A percentile compares a stretch with the other conserved stretches of the same genome.
Evolutionary conservation across 2,888 invertebrate species (phyloP).

Genomic region (Proisotoma minuta): DNA sequence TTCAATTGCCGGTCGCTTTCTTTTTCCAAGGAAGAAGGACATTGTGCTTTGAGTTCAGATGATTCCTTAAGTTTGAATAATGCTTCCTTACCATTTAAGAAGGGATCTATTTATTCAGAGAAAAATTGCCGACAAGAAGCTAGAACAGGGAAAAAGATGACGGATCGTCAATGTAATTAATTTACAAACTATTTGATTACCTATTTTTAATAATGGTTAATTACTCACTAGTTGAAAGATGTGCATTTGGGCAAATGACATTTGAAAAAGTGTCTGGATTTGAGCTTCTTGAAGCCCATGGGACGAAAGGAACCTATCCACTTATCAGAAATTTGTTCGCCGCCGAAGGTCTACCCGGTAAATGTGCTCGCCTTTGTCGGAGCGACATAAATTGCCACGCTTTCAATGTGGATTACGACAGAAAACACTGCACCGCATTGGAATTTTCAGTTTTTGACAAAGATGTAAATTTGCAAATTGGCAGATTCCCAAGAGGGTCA

Average conservation of each 20-base stretch:
- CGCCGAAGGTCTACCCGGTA: slow-evolving; percentile 50
- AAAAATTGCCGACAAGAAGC: slow-evolving; percentile 50
- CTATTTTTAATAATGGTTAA: background rate
- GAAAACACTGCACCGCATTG: slow-evolving; percentile 51
- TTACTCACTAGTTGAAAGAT: slow-evolving; percentile 47
- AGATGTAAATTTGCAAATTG: slow-evolving; percentile 49
- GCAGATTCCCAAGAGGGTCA: slow-evolving; percentile 49
- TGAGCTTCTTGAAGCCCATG: slow-evolving; percentile 49
- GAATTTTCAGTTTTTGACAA: slow-evolving; percentile 48
- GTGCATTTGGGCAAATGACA: slow-evolving; percentile 49
- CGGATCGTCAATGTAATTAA: slow-evolving; percentile 45
- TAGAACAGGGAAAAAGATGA: slow-evolving; percentile 42
- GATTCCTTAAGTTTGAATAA: slow-evolving; percentile 51
- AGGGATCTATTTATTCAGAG: slow-evolving; percentile 50
- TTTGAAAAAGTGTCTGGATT: slow-evolving; percentile 51
- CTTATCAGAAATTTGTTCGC: slow-evolving; percentile 49
- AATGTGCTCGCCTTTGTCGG: slow-evolving; percentile 51
- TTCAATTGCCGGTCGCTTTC: slow-evolving; percentile 53
- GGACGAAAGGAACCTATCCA: no score
- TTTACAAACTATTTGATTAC: background rate
- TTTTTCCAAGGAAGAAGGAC: slow-evolving; percentile 50
- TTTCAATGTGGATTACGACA: slow-evolving; percentile 52
- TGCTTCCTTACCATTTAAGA: slow-evolving; percentile 48
- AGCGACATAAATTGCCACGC: slow-evolving; percentile 51
- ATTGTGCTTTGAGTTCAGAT: slow-evolving; percentile 53